A percentile compares a stretch with the other conserved stretches of the same genome.
phyloP scores from a whole-genome alignment of 2,888 invertebrate genomes.

The Notodromas monacha region DNA sequence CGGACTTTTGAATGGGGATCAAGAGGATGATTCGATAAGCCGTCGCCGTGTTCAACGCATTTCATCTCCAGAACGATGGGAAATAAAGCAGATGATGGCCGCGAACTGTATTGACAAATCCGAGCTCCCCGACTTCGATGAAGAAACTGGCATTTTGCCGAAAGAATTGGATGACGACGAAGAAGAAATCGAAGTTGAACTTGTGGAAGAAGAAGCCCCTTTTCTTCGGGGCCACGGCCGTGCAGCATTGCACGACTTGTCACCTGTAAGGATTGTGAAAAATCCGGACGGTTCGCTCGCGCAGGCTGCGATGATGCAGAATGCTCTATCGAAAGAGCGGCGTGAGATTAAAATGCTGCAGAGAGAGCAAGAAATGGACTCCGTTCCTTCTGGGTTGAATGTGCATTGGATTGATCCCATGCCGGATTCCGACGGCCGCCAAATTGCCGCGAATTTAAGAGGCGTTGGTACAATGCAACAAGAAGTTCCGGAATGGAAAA shows the following conservation, averaged over 20 bases:
- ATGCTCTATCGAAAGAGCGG: constrained; percentile 80
- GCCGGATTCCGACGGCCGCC: constrained; percentile 40
- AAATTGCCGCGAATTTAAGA: constrained; percentile 39
- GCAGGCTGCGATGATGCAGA: constrained; percentile 99
- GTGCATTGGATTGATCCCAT: constrained; percentile 91
- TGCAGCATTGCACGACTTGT: constrained; percentile 58
- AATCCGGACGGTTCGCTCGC: constrained; percentile 96
- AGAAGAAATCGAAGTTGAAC: constrained; percentile 87
- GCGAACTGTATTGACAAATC: constrained; percentile 67
- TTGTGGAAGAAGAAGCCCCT: constrained; percentile 93
- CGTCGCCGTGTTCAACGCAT: constrained; percentile 58
- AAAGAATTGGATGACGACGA: constrained; percentile 62
- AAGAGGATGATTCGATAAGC: constrained; percentile 39
- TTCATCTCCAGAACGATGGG: constrained; percentile 83
- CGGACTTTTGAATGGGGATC: no score
- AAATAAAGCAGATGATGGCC: constrained; percentile 83
- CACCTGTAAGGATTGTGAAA: constrained; percentile 74
- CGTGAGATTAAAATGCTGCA: constrained; percentile 86
- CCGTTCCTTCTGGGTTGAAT: constrained; percentile 28
- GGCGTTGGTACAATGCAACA: constrained; percentile 50
- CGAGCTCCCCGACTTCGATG: constrained; percentile 87
- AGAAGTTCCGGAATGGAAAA: constrained; percentile 97
- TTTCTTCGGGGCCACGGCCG: constrained; percentile 54
- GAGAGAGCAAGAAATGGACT: constrained; percentile 63
- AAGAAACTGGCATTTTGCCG: constrained; percentile 63